Percentiles rank a stretch among this genome's conserved stretches.
Evolutionary conservation across 2,888 invertebrate species (phyloP).

Genomic region (Aleiodes testaceus): DNA sequence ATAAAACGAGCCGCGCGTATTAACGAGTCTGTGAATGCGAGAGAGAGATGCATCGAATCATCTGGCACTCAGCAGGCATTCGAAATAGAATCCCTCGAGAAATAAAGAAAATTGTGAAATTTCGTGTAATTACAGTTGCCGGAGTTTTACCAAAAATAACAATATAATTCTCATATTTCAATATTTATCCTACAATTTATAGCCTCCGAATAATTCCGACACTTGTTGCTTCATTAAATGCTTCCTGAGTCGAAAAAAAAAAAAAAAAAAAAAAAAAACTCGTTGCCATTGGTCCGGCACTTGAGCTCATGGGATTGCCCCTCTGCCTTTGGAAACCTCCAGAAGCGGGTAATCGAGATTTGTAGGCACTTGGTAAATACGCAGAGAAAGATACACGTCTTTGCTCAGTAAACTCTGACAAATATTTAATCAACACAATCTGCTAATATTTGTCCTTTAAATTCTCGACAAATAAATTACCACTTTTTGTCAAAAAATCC

Average conservation of each 20-base stretch:
- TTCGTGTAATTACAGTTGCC: constrained; percentile 47
- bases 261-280: not conserved
- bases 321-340: constrained; percentile 27
- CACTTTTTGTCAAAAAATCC: no score
- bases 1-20: constrained; percentile 38
- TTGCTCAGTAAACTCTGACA: constrained; percentile 63
- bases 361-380: constrained; percentile 64
- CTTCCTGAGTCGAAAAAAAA: constrained; percentile 19
- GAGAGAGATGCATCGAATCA: constrained; percentile 61
- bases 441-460: constrained; percentile 10
- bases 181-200: not conserved
- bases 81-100: constrained; percentile 65
- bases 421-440: constrained; percentile 64
- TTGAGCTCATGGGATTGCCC: constrained; percentile 43
- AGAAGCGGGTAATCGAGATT: constrained; percentile 64
- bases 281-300: constrained; percentile 1
- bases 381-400: constrained; percentile 54
- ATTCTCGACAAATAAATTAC: constrained; percentile 19
- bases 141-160: not conserved
- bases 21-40: constrained; percentile 38
- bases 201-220: not conserved
- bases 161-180: not conserved
- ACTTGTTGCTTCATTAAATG: constrained; percentile 8
- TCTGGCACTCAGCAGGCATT: constrained; percentile 70
- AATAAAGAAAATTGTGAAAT: constrained; percentile 53